Evolutionary conservation across 64 coral and sea anemone genomes (phyloP).

Genomic region (Stylophora pistillata): DNA sequence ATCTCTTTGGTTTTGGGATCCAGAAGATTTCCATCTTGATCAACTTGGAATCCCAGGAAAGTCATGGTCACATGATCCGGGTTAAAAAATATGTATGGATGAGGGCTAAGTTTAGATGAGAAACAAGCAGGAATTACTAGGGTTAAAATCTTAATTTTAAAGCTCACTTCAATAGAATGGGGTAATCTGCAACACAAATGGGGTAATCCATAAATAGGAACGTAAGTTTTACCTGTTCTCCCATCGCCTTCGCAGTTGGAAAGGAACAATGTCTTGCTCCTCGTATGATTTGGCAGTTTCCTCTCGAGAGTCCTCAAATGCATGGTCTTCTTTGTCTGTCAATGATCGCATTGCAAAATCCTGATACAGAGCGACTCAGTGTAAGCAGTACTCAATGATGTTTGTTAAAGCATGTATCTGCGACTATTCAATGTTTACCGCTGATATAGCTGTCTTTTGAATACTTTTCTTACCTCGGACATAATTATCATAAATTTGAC

Average conservation of each 20-base stretch:
- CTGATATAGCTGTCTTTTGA: background rate
- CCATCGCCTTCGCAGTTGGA: constrained; percentile 73
- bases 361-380: constrained; percentile 6
- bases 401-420: background rate
- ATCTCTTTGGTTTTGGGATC: constrained; percentile 42
- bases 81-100: constrained; percentile 84
- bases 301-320: background rate
- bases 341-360: constrained; percentile 81
- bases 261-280: constrained; percentile 61
- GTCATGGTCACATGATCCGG: constrained; percentile 62
- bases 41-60: constrained; percentile 74
- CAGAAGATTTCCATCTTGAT: constrained; percentile 56
- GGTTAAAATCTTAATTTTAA: background rate
- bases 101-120: background rate
- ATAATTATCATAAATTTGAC: constrained; percentile 64
- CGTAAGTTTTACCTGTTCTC: constrained; percentile 50
- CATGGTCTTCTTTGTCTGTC: constrained; percentile 3
- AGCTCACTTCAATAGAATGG: no score
- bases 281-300: background rate
- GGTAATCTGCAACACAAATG: background rate
- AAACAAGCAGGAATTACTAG: background rate
- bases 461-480: constrained; percentile 41
- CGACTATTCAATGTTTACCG: no score
- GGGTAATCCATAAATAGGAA: background rate
- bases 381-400: background rate